Evolutionary conservation across 2,113 vertebrate genomes (phyloP).

Genomic region (Sceloporus tristichus): DNA sequence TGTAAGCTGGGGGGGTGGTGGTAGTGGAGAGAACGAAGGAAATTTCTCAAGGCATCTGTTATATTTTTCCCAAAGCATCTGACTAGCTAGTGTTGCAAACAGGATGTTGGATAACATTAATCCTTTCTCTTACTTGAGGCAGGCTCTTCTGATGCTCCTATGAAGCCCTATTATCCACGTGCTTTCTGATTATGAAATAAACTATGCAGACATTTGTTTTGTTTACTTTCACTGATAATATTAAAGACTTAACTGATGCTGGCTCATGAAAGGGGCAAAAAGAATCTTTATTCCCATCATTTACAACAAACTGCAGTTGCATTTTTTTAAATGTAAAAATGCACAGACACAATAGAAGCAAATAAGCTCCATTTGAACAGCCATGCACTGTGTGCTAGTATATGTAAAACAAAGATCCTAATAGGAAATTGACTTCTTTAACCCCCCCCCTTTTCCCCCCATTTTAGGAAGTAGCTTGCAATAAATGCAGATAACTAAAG

Average conservation of each 20-base stretch:
- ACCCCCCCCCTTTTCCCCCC: neutral
- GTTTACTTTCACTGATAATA: too few species aligned
- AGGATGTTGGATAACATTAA: neutral
- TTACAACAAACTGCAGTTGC: slow-evolving; percentile 15
- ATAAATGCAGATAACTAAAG: neutral
- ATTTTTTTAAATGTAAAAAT: neutral
- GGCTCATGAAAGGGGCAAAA: neutral
- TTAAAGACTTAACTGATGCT: neutral
- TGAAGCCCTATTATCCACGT: neutral
- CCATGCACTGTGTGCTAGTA: neutral
- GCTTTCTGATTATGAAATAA: neutral
- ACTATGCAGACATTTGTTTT: neutral
- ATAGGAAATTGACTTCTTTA: neutral
- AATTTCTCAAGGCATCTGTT: neutral
- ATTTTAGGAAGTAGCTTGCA: neutral
- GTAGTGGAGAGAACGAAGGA: too few species aligned
- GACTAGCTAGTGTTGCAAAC: neutral
- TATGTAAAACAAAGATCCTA: neutral
- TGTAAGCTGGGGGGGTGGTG: too few species aligned
- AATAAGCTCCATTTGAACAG: neutral
- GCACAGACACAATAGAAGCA: neutral
- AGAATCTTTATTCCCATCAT: neutral
- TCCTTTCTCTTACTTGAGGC: neutral
- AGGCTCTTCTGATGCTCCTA: neutral
- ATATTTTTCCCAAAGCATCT: neutral